A percentile compares a stretch with the other conserved stretches of the same genome.
phyloP scores from a whole-genome alignment of 2,888 invertebrate species.

The Phasia obesa region DNA sequence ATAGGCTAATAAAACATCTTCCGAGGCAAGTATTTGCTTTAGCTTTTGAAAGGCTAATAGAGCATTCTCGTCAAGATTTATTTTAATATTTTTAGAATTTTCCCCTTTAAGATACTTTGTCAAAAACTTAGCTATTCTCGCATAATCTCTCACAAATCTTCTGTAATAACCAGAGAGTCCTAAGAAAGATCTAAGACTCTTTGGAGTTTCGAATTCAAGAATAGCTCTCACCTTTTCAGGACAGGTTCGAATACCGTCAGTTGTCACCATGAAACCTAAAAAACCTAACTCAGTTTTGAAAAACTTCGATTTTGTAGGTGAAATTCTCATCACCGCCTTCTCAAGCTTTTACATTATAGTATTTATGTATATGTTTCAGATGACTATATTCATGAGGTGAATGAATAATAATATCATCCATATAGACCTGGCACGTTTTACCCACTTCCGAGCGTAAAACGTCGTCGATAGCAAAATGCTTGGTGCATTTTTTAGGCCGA shows the following conservation, averaged over 20 bases:
- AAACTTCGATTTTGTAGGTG: conserved; percentile 13
- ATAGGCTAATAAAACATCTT: conserved; percentile 12
- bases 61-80: conserved; percentile 8
- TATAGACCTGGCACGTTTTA: conserved; percentile 39
- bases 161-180: conserved; percentile 21
- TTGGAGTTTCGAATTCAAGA: conserved; percentile 17
- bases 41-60: conserved; percentile 2
- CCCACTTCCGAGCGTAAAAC: conserved; percentile 21
- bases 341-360: background rate
- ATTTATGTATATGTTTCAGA: background rate
- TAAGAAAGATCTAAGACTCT: conserved; percentile 20
- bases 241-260: conserved; percentile 21
- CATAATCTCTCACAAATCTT: conserved; percentile 5
- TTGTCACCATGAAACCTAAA: conserved; percentile 5
- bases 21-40: conserved; percentile 4
- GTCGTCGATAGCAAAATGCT: conserved; percentile 45
- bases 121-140: background rate
- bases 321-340: conserved; percentile 7
- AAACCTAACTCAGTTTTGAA: conserved; percentile 36
- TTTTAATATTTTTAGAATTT: conserved; percentile 19
- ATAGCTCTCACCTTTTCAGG: conserved; percentile 15
- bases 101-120: background rate
- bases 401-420: conserved; percentile 34
- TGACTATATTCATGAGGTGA: conserved; percentile 21
- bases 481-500: conserved; percentile 28